A percentile compares a stretch with the other conserved stretches of the same genome.
Evolutionary conservation across 2,797 vertebrate species (phyloP).

Genomic region (Limosa lapponica): DNA sequence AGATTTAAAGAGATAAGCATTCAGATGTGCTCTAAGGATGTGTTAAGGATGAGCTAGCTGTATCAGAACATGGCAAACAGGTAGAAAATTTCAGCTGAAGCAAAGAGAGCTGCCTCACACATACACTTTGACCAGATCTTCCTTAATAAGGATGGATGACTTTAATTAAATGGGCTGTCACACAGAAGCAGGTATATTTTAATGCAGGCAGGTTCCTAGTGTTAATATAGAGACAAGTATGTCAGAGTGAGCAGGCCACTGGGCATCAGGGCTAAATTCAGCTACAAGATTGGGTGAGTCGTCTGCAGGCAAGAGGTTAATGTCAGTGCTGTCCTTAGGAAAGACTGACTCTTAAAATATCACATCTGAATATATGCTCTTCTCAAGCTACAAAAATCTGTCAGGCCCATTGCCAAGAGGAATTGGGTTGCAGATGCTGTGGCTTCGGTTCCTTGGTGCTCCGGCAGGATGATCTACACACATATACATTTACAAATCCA

Average conservation of each 20-base stretch:
- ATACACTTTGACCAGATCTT: neutral
- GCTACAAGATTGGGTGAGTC: neutral
- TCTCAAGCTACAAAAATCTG: constrained; percentile 54
- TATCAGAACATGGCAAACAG: neutral
- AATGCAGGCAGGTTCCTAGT: neutral
- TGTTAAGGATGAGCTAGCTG: neutral
- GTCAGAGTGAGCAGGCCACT: neutral
- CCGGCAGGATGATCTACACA: neutral
- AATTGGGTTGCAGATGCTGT: constrained; percentile 33
- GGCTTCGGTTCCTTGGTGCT: neutral
- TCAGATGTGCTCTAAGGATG: neutral
- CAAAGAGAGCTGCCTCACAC: neutral
- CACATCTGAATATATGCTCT: constrained; percentile 31
- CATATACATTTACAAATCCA: neutral
- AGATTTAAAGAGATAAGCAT: neutral
- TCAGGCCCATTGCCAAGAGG: constrained; percentile 23
- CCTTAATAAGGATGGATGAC: neutral
- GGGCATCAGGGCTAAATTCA: neutral
- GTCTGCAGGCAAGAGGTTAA: constrained; percentile 49
- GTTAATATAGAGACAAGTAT: neutral
- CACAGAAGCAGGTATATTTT: neutral
- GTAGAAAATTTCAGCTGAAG: neutral
- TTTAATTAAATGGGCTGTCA: neutral
- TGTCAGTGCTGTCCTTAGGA: constrained; percentile 25
- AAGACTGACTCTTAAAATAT: constrained; percentile 57